Conservation (phyloP, 2,113 vertebrate genomes). For the Boleophthalmus pectinirostris region DNA sequence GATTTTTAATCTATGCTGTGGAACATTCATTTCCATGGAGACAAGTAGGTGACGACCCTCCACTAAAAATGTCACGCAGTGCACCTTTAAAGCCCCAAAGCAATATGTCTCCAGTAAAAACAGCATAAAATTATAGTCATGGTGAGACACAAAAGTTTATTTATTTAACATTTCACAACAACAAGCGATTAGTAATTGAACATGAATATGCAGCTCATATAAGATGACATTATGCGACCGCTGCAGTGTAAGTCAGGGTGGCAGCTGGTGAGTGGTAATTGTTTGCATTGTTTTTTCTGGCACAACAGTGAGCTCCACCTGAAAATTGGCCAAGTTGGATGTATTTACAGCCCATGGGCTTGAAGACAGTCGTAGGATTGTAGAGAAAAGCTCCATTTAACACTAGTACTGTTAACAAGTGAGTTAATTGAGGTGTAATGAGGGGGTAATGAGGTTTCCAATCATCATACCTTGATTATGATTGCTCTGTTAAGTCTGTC, state of each 20-base stretch:
- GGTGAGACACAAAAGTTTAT: too few relatives aligned
- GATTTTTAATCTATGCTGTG: too few relatives aligned
- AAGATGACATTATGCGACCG: neutral
- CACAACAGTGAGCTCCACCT: slow-evolving; percentile 4
- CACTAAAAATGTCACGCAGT: too few relatives aligned
- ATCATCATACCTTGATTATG: neutral
- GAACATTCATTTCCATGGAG: too few relatives aligned
- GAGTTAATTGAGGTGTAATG: neutral
- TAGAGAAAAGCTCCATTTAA: neutral
- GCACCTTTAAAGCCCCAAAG: neutral
- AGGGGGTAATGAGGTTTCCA: neutral
- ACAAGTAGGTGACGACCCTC: too few relatives aligned
- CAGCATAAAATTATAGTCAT: too few relatives aligned
- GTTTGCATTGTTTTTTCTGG: slow-evolving; percentile 37
- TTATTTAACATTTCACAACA: too few relatives aligned
- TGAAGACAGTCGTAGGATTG: neutral
- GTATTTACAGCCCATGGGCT: slow-evolving; percentile 14
- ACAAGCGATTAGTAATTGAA: neutral
- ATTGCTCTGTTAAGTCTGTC: neutral
- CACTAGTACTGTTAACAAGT: neutral
- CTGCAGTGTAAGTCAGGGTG: slow-evolving; percentile 4
- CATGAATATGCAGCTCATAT: neutral
- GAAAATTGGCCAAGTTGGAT: slow-evolving; percentile 33
- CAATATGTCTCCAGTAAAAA: neutral
- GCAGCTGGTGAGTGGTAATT: slow-evolving; percentile 32